Base-by-base conservation (phyloP, 2,888 invertebrate genomes). In the Ophion slaviceki region DNA sequence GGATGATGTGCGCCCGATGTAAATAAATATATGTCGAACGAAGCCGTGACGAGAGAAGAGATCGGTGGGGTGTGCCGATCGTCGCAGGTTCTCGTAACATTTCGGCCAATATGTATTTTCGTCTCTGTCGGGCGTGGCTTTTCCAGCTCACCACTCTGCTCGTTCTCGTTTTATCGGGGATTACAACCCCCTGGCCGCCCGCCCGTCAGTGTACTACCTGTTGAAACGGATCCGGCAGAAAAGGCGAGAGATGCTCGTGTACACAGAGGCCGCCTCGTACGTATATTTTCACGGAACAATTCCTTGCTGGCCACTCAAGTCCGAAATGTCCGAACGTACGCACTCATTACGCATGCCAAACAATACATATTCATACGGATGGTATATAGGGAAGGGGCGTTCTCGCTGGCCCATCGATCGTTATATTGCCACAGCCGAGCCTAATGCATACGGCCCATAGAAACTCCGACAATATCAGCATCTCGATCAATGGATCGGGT, bases 361-460 rank as follows among this genome's bases (percentile, higher is more conserved):
- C 82, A 75, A 85, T 85, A 82, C 85, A 82, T 85, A 85, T 85
- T 85, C 82, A 85, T 85, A 71, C 57, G 77, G 57, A 53, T 70
- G 47, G 72, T 62, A 74, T 45, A 10, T 14, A 10, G 45, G 61
- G 36, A 74, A 64, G 62, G 24, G 75, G n/a, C 20, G 64, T 78
- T 75, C 75, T 32, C 57, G 57, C 78, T 64, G 61, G 24, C 78
- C 28, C 75, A 85, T 85, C 81, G 85, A 85, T 85, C 84, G 81
- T 75, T 75, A 47, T 79, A 17, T 53, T 14, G 62, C 57, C 59
- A 59, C n/a, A 24, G 62, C 6, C 47, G 57, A 40, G 61, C 45
- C 8, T 53, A 62, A 20, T 45, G 61, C 64, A 62, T 8, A 36
- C 24, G 32, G 32, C 40, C 57, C 47, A 62, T 64, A 28, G 67